A percentile compares a stretch with the other conserved stretches of the same genome.
phyloP scores from a whole-genome alignment of 1,140 invertebrate species.

The Lepeophtheirus salmonis region DNA sequence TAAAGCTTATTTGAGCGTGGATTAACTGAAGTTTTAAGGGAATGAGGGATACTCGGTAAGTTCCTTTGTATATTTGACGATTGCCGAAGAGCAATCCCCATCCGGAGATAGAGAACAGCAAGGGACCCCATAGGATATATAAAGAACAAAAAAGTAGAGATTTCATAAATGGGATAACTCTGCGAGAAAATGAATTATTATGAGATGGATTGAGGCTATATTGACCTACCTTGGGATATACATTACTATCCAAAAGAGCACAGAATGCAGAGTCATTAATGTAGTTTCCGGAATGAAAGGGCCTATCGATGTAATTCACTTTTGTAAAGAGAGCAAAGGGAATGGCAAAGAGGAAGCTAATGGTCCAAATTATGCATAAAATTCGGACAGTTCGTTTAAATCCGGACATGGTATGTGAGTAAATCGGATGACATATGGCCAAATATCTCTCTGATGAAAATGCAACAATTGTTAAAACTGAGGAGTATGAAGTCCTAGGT shows the following conservation, averaged over 20 bases:
- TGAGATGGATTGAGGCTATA: background rate
- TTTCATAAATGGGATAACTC: constrained; percentile 10
- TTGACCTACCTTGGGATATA: constrained; percentile 15
- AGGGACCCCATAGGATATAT: constrained; percentile 66
- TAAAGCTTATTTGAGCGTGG: no score
- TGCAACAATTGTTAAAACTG: constrained; percentile 72
- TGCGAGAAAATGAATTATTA: constrained; percentile 1
- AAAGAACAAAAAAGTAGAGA: constrained; percentile 62
- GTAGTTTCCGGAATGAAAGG: constrained; percentile 9
- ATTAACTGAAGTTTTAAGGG: no score
- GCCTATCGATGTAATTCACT: constrained; percentile 12
- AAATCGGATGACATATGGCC: constrained; percentile 77
- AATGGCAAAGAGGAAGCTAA: constrained; percentile 44
- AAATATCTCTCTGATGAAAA: constrained; percentile 88
- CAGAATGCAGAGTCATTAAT: constrained; percentile 24
- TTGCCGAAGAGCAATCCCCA: constrained; percentile 43
- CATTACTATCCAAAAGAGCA: constrained; percentile 22
- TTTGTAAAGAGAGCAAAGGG: constrained; percentile 35
- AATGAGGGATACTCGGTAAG: background rate
- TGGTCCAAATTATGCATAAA: constrained; percentile 39
- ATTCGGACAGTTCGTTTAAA: constrained; percentile 34
- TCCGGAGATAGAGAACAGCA: constrained; percentile 59
- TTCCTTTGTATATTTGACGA: background rate
- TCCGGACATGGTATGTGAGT: constrained; percentile 46
- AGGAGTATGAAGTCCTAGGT: constrained; percentile 63